Evolutionary conservation across 2,888 invertebrate species (phyloP).

Genomic region (Pharmacophagus antenor): DNA sequence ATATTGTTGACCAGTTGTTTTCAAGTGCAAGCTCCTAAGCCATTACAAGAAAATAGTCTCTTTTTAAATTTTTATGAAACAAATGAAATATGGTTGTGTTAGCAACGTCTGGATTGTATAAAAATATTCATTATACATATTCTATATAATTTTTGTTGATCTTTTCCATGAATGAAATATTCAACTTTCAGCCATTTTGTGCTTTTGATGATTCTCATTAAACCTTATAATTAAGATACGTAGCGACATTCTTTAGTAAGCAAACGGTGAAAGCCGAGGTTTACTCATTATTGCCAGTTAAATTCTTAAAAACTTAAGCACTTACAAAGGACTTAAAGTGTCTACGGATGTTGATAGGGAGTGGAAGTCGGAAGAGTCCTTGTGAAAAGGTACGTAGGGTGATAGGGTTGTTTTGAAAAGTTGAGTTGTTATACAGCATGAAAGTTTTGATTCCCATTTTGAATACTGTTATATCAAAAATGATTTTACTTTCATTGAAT

Average conservation of each 20-base stretch:
- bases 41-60: no score
- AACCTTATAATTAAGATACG: background rate
- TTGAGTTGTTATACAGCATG: background rate
- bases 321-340: background rate
- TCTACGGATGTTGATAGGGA: background rate
- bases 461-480: no score
- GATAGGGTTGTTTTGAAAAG: conserved; percentile 4
- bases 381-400: conserved; percentile 3
- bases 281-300: background rate
- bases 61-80: no score
- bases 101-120: no score
- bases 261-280: conserved; percentile 6
- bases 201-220: conserved; percentile 1
- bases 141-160: no score
- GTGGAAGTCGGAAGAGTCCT: conserved; percentile 9
- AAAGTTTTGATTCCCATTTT: no score
- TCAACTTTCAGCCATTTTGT: no score
- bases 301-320: conserved; percentile 20
- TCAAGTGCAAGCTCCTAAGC: no score
- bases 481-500: no score
- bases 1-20: no score
- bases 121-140: no score
- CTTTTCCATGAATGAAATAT: background rate
- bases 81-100: no score
- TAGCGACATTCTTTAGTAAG: background rate